phyloP scores from a whole-genome alignment of 2,797 vertebrate genomes.

The Buceros bicornis region DNA sequence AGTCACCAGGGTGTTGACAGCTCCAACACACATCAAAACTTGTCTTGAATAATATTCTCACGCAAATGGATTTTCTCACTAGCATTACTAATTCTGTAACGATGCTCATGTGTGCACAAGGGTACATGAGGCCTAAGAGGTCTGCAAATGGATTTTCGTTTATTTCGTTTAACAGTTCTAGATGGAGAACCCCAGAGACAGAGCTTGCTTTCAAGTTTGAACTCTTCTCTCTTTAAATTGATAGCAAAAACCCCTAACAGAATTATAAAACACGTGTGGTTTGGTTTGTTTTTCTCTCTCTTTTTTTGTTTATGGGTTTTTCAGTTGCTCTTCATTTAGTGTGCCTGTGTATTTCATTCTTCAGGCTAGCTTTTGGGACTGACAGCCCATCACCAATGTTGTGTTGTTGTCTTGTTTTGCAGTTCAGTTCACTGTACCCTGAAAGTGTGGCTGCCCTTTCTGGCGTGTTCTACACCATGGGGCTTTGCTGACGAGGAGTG shows the following conservation, averaged over 20 bases:
- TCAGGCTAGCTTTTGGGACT: background rate
- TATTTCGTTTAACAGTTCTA: background rate
- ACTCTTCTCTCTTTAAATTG: background rate
- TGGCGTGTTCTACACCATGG: background rate
- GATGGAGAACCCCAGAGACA: background rate
- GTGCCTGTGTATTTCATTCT: background rate
- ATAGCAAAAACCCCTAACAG: background rate
- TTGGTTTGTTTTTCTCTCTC: background rate
- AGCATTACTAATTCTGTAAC: background rate
- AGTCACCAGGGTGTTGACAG: background rate
- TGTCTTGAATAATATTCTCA: background rate
- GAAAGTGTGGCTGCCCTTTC: background rate
- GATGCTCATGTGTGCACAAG: background rate
- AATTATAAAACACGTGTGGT: background rate
- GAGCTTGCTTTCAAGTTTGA: background rate
- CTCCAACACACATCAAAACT: background rate
- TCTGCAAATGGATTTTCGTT: background rate
- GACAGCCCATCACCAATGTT: background rate
- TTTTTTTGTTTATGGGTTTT: background rate
- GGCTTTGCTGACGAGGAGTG: background rate
- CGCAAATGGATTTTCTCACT: background rate
- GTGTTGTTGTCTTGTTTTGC: background rate
- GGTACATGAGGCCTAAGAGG: background rate
- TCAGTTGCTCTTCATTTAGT: background rate
- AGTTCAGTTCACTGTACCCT: background rate